Evolutionary conservation across 2,797 vertebrate genomes (phyloP), one percentile per base, ranked within the genome.

Genomic region (Bucorvus abyssinicus): DNA sequence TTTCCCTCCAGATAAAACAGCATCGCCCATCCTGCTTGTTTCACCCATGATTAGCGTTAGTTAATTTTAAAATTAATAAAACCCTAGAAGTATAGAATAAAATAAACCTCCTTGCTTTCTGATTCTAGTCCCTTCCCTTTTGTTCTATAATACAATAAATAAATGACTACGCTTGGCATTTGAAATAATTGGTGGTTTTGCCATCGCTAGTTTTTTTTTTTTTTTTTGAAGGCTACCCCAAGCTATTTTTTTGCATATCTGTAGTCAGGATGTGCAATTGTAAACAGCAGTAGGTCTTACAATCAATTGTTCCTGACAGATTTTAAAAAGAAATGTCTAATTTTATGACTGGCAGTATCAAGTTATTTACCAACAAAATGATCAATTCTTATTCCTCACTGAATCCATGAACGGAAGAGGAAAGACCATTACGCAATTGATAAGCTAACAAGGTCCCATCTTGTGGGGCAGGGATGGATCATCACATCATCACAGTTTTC

Each of bases 1-100:
- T 85, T 81, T 91, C 42, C 30, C 36, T 74, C 40, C 78, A 50
- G 23, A 89, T 91, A 50, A 17, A 89, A 80, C 32, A 57, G 9
- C 40, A 85, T 50, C 1, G 1, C 50, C 32, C 20, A 30, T 71
- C 38, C 50, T 68, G 21, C 64, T 45, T 55, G 6, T 80, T 94
- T 89, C 57, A 87, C 16, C 29, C 40, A 55, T 34, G 23, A 74
- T 87, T 76, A 76, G 7, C 29, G 16, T 47, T 65, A 84, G n/a
- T 45, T 87, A 80, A 74, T 87, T 87, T 76, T 76, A 78, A 89
- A 93, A 76, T 53, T 18, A 68, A 65, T 75, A 83, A 91, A 93
- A 20, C 5, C 4, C 12, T 83, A 27, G 44, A 77, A 87, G 21
- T 26, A 69, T 12, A 74, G 56, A 81, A 60, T 79, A 73, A 90